Conservation (phyloP, 2,113 vertebrate species). For the Cyprinodon brontotheroides region DNA sequence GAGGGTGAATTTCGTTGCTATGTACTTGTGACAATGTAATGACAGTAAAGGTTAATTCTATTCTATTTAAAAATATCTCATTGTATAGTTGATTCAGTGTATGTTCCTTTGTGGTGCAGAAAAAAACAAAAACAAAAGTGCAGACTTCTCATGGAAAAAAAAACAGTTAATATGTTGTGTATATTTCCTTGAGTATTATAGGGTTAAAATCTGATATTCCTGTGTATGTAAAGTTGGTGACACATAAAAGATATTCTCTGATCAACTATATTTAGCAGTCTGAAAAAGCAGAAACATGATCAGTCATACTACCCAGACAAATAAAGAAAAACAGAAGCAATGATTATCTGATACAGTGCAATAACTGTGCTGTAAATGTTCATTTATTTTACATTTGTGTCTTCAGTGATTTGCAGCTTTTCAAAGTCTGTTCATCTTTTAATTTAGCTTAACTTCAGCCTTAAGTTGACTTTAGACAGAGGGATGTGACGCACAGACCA, state of each 20-base stretch:
- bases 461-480: neutral
- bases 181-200: slow-evolving; percentile 35
- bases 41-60: no score
- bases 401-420: neutral
- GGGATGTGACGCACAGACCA: neutral
- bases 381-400: no score
- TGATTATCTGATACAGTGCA: no score
- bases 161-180: neutral
- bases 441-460: neutral
- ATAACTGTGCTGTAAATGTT: neutral
- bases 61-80: slow-evolving; percentile 24
- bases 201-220: slow-evolving; percentile 15
- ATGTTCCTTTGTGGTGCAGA: slow-evolving; percentile 23
- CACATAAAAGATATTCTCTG: neutral
- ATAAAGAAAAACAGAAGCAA: no score
- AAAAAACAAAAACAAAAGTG: slow-evolving; percentile 9
- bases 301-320: no score
- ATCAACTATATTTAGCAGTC: neutral
- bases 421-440: neutral
- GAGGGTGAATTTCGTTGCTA: no score
- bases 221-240: slow-evolving; percentile 20
- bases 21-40: no score
- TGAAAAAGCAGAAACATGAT: neutral
- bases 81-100: slow-evolving; percentile 8
- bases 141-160: slow-evolving; percentile 18